Base-by-base conservation (phyloP, 1,140 invertebrate species). In the Drosophila yakuba region DNA sequence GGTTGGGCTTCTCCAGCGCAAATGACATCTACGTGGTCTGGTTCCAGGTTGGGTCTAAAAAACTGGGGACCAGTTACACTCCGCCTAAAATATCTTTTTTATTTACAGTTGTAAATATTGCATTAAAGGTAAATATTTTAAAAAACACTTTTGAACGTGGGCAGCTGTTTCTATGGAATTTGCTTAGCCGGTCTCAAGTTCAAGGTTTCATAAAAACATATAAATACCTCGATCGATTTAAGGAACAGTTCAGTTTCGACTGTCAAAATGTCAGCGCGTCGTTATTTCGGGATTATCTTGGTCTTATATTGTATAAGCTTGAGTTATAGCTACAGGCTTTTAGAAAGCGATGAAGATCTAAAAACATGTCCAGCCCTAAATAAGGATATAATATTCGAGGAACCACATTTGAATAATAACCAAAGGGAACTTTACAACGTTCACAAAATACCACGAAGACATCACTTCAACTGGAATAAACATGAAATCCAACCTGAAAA, bases 21-120 rank as follows among this genome's bases (percentile, higher is more conserved):
- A 86, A 88, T 86, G 83, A 62, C 79, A 79, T 50, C 48, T 86
- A 86, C 83, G 83, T 86, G 83, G 68, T 61, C 56, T 52, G 64
- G 17, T 39, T 47, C 41, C 54, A 20, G 43, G 39, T 47, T 63
- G 62, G 20, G n/a, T 51, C 25, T 38, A 36, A 23, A 20, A 35
- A 4, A 25, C 8, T 38, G 28, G 12, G 17, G 35, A 32, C 2
- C 15, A 52, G 11, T 35, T 28, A 36, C 11, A 32, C 38, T 20
- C 5, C 5, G 11, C 25, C 23, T 7, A 23, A 6, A 38, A 52
- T 32, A 45, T 45, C 20, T 68, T 32, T 64, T 36, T 39, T 17
- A 35, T 39, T 41, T 36, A 17, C 23, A 35, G 14, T 12, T 76
- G 48, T 62, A 52, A 52, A 69, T 71, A 69, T 61, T 76, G 23